Evolutionary conservation across 2,113 vertebrate species (phyloP), one percentile per base, ranked within the genome.

Genomic region (Otus sunia): DNA sequence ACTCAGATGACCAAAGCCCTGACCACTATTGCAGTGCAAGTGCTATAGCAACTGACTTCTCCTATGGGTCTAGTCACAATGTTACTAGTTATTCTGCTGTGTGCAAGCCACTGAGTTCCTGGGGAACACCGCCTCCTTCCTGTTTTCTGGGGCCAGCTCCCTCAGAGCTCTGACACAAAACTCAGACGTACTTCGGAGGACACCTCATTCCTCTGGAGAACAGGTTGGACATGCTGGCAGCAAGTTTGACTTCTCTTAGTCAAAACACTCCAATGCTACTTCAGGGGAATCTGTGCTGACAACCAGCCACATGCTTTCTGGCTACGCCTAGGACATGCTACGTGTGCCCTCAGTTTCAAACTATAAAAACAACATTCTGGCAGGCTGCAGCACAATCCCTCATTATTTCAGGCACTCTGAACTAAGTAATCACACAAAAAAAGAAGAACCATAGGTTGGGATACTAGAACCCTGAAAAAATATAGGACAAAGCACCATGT

Each of bases 401-500:
- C 47, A 47, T 58, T 30, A 69, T 77, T 93, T 90, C 74, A 58
- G 50, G 37, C 16, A 49, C 41, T 77, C 29, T 87, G 63, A 80
- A 43, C 20, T 60, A 68, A 56, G 16, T 36, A 39, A 49, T 32
- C 12, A 63, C 41, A 68, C 18, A 69, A 71, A 86, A 64, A 64
- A 60, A 9, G 9, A 52, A 2, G 1, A 39, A 39, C 19, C 2
- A 6, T 27, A 15, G 11, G 2, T 52, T 78, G 52, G 37, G 15
- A 69, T n/a, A 37, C 30, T 27, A 12, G 26, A 93, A 49, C 5
- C 5, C 27, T 87, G 59, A 77, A 84, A 58, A 72, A 76, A 45
- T 72, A 34, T 7, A 55, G 19, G 27, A 45, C 0, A 0, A 82
- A 27, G 2, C 49, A 34, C 19, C 30, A 5, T 10, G 18, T 36